Evolutionary conservation across 1,140 invertebrate species (phyloP), one percentile per base, ranked within the genome.

Genomic region (Charaxes varanes): DNA sequence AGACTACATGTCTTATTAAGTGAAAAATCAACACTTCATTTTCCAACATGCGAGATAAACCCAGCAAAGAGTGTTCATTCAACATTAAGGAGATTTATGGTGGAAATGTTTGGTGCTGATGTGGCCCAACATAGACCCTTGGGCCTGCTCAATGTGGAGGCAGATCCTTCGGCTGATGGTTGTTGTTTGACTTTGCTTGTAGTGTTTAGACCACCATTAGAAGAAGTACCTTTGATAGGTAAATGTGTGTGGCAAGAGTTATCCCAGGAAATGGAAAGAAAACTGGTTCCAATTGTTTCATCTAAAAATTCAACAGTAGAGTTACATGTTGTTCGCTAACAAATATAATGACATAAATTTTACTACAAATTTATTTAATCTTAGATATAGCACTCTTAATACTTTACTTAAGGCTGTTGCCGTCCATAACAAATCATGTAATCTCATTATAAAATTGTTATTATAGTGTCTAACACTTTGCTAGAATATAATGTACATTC

Each of bases 201-300:
- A n/a, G 93, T 93, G 0, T 95, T 96, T 54, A 86, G 92, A 47
- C 87, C 91, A n/a, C 90, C 93, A 3, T 71, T 96, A 7, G 94
- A 96, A 85, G 92, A 95, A 63, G 91, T 94, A 3, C 88, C 90
- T 11, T 87, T 95, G 3, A 92, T 93, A 62, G 93, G 93, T 41
- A 96, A 95, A 73, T 97, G 94, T 76, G 89, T 91, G 14, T 97
- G 95, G 95, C 89, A 94, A 53, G 93, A 95, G 77, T 64, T 95
- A 4, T 87, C 89, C 7, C 86, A 88, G 47, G 87, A 90, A 4
- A 58, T 94, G 11, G 93, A 92, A 22, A 89, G 92, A 26, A 85
- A 82, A 49, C 66, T 97, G n/a, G 72, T 92, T 5, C 63, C 81
- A 6, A 87, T 90, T 50, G 82, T 93, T 64, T 85, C 89, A 53